Percentiles rank a stretch among this genome's conserved stretches.
phyloP scores from a whole-genome alignment of 2,888 invertebrate species.

The Priocnemis perturbator region DNA sequence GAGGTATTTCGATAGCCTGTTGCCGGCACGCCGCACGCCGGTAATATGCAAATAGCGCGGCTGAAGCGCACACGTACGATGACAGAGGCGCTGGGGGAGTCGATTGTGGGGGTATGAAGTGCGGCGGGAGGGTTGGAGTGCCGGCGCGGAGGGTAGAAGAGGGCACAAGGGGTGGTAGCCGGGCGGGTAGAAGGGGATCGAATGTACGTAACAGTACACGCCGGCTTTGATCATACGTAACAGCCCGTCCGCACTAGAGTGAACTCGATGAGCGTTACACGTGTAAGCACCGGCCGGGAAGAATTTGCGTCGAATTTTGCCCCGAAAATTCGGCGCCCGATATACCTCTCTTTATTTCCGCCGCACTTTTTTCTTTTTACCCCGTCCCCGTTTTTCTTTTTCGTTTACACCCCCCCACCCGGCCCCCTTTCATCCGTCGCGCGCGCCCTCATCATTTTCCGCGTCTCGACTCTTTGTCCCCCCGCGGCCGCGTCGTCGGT shows the following conservation, averaged over 20 bases:
- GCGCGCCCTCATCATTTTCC: neutral
- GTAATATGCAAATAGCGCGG: slow-evolving; percentile 70
- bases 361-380: neutral
- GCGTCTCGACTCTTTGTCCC: neutral
- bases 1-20: slow-evolving; percentile 64
- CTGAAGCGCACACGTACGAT: slow-evolving; percentile 59
- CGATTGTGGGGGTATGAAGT: slow-evolving; percentile 24
- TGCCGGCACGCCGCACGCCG: slow-evolving; percentile 62
- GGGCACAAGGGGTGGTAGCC: slow-evolving; percentile 18
- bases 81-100: slow-evolving; percentile 47
- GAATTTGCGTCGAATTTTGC: slow-evolving; percentile 36
- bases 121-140: slow-evolving; percentile 12
- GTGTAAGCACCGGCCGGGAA: slow-evolving; percentile 57
- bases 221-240: slow-evolving; percentile 63
- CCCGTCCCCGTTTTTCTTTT: too few species aligned
- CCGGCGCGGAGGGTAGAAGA: slow-evolving; percentile 26
- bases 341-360: slow-evolving; percentile 1
- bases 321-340: neutral
- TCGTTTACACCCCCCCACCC: too few species aligned
- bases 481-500: too few species aligned
- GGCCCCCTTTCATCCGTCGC: neutral
- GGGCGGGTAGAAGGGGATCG: slow-evolving; percentile 49
- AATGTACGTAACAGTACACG: slow-evolving; percentile 57
- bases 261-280: slow-evolving; percentile 55
- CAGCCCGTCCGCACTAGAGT: slow-evolving; percentile 50